These are phyloP conservation scores for Xiphophorus hellerii DNA, from an alignment of 2,113 vertebrate genomes.

Conservation along the genomic window DNA sequence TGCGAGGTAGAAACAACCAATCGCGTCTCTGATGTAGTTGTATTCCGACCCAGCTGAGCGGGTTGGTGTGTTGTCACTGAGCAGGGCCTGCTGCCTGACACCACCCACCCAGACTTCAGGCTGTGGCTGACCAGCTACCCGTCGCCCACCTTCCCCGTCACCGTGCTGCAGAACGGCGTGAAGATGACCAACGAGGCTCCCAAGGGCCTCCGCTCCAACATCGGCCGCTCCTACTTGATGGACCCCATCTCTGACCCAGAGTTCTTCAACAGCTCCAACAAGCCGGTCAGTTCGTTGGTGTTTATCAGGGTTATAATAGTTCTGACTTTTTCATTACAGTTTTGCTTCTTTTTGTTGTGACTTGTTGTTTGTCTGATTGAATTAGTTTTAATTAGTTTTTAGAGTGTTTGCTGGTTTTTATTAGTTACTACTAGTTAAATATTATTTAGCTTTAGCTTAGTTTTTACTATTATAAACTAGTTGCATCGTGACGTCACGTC, in stretches of 20 bases:
- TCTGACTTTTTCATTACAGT: too few species aligned
- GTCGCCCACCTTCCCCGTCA: constrained; percentile 87
- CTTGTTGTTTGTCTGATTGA: too few species aligned
- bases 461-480: too few species aligned
- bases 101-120: constrained; percentile 89
- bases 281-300: constrained; percentile 78
- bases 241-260: constrained; percentile 87
- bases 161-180: constrained; percentile 90
- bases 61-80: background rate
- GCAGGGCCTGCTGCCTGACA: constrained; percentile 87
- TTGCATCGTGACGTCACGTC: too few species aligned
- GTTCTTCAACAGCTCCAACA: constrained; percentile 87
- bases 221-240: constrained; percentile 88
- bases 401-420: too few species aligned
- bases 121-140: constrained; percentile 94
- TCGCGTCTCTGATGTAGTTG: background rate
- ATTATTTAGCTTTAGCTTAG: too few species aligned
- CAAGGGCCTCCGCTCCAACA: constrained; percentile 88
- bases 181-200: constrained; percentile 94
- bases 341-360: too few species aligned
- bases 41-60: background rate
- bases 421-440: too few species aligned
- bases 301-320: background rate
- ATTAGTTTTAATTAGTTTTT: too few species aligned
- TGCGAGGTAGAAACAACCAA: constrained; percentile 83